These are phyloP conservation scores for Elmis aenea DNA, from an alignment of 2,888 invertebrate species.

Conservation along the genomic window DNA sequence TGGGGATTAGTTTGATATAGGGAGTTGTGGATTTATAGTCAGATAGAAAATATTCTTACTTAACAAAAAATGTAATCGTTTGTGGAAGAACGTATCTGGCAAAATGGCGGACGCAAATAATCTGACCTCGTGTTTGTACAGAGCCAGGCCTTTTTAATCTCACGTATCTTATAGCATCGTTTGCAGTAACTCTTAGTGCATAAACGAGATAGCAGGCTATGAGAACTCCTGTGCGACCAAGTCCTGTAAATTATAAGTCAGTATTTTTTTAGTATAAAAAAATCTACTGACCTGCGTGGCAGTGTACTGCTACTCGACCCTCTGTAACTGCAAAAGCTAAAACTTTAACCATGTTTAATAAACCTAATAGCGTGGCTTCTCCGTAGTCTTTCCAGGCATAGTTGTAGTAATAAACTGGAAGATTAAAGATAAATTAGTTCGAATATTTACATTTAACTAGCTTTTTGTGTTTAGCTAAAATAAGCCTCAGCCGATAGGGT, in stretches of 20 bases:
- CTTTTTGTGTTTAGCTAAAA: too few species aligned
- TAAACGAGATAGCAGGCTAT: conserved; percentile 84
- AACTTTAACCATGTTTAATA: conserved; percentile 90
- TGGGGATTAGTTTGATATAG: too few species aligned
- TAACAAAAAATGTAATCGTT: conserved; percentile 67
- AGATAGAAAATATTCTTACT: conserved; percentile 45
- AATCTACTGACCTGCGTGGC: conserved; percentile 68
- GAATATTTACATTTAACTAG: too few species aligned
- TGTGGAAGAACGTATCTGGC: conserved; percentile 74
- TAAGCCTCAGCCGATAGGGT: too few species aligned
- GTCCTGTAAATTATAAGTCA: conserved; percentile 48
- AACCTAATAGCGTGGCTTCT: conserved; percentile 66
- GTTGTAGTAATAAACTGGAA: conserved; percentile 81
- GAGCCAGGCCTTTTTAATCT: conserved; percentile 70
- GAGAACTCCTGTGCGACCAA: conserved; percentile 80
- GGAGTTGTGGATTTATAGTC: too few species aligned
- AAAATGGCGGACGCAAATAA: conserved; percentile 76
- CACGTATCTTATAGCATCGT: conserved; percentile 76
- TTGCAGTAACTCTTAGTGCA: conserved; percentile 67
- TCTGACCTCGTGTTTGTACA: conserved; percentile 79
- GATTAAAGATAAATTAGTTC: not conserved
- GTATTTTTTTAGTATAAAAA: conserved; percentile 3
- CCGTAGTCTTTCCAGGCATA: conserved; percentile 85
- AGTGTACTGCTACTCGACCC: conserved; percentile 80
- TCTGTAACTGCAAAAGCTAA: conserved; percentile 76